These are phyloP conservation scores for Trissolcus basalis DNA, from an alignment of 1,140 invertebrate genomes.

Conservation along the genomic window DNA sequence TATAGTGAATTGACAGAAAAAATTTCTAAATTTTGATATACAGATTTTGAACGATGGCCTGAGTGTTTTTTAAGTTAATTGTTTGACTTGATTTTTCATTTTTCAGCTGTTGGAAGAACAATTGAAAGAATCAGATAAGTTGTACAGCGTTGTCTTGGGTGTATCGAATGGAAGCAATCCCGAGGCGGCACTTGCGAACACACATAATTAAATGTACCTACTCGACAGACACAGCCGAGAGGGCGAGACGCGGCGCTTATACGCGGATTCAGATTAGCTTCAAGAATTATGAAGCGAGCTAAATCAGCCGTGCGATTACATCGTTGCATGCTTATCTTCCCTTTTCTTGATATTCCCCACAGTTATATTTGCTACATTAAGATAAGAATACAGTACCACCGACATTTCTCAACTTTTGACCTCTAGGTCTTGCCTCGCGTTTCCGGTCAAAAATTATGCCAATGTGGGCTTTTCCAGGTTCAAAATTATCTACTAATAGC, in stretches of 20 bases:
- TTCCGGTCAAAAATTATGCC: too few relatives aligned
- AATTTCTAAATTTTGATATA: too few relatives aligned
- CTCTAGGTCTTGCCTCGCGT: slow-evolving; percentile 9
- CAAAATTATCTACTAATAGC: too few relatives aligned
- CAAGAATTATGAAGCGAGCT: slow-evolving; percentile 76
- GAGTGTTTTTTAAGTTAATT: too few relatives aligned
- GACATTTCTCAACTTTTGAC: slow-evolving; percentile 40
- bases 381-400: slow-evolving; percentile 67
- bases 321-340: slow-evolving; percentile 73
- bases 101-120: too few relatives aligned
- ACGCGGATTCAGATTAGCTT: slow-evolving; percentile 74
- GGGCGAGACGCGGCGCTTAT: slow-evolving; percentile 64
- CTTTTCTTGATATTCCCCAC: slow-evolving; percentile 64
- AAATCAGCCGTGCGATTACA: slow-evolving; percentile 74
- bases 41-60: too few relatives aligned
- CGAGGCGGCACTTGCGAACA: slow-evolving; percentile 53
- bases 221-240: slow-evolving; percentile 31
- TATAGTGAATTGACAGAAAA: too few relatives aligned
- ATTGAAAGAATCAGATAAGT: slow-evolving; percentile 23
- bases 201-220: slow-evolving; percentile 70
- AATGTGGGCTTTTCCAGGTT: too few relatives aligned
- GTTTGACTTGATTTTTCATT: too few relatives aligned
- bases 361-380: slow-evolving; percentile 74
- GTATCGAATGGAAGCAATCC: slow-evolving; percentile 44
- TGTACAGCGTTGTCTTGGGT: slow-evolving; percentile 36